Conservation (phyloP, 1,140 invertebrate genomes). For the Calliopsis andreniformis region DNA sequence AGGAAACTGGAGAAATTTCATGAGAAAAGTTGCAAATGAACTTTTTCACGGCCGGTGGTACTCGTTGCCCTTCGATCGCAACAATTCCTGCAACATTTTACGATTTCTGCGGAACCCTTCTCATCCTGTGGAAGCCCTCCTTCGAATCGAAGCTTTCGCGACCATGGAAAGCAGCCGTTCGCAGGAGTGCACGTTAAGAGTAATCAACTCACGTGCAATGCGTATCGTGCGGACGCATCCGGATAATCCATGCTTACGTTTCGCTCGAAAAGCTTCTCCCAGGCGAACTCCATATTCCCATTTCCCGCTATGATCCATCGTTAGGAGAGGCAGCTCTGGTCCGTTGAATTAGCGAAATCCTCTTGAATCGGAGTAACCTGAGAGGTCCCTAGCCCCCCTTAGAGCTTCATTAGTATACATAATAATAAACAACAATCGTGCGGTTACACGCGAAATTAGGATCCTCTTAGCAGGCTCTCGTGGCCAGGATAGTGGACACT, state of each 20-base stretch:
- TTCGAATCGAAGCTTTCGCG: not conserved
- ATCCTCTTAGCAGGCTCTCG: conserved; percentile 18
- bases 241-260: conserved; percentile 49
- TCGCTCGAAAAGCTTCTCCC: conserved; percentile 1
- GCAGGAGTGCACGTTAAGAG: conserved; percentile 5
- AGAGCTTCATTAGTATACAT: conserved; percentile 55
- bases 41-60: conserved; percentile 1
- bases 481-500: not conserved
- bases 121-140: too few relatives aligned
- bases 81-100: not conserved
- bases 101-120: too few relatives aligned
- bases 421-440: conserved; percentile 60
- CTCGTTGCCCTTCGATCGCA: conserved; percentile 5
- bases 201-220: conserved; percentile 1
- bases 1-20: conserved; percentile 35
- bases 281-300: conserved; percentile 35
- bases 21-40: conserved; percentile 37
- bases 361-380: conserved; percentile 50
- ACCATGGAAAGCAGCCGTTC: not conserved
- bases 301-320: conserved; percentile 50
- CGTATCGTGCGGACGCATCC: conserved; percentile 16
- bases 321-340: conserved; percentile 33
- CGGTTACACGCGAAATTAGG: conserved; percentile 34
- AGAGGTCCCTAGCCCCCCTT: conserved; percentile 37
- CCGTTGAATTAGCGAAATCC: conserved; percentile 57